Base-by-base conservation (phyloP, 2,888 invertebrate species). In the Zonitis immaculata region DNA sequence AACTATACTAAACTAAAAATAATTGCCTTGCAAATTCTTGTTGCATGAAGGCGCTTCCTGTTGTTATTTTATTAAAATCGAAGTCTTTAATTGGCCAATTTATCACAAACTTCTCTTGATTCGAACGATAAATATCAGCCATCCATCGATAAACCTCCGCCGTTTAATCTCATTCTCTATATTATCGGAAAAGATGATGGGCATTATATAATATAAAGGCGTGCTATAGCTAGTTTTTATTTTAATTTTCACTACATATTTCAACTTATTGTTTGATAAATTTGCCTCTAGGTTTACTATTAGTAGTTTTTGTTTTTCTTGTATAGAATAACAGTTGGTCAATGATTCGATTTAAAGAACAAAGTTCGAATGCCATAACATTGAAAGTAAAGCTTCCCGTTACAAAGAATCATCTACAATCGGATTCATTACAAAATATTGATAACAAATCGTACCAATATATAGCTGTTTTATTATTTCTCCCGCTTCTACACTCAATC, bases 21-120 rank as follows among this genome's bases (percentile, higher is more conserved):
- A 39, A 39, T 39, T 39, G 39, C 35, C 35, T 20, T 20, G 35
- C 35, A 39, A 39, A 39, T 39, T 39, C 39, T 20, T 39, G 39
- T 39, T 35, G 20, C 39, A 39, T 39, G 39, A 39, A 18, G 6
- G 39, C 20, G 39, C 20, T 39, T 39, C 39, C 39, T 39, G 39
- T 39, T 39, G 39, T 20, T 39, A 20, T 9, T 39, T 39, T 39
- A 39, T 39, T 39, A 39, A 39, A 39, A 39, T 39, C n/a, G 39
- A 20, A 39, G 18, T 20, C 39, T 39, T 39, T 39, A 39, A 39
- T 39, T 39, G 39, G 39, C 20, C 39, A 39, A 39, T 39, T 39
- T 39, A 39, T 39, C 39, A 39, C 39, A 39, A 39, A 2, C 11
- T 20, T 39, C 35, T 39, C 4, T n/a, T 39, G 39, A 39, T 39